Conservation (phyloP, 2,113 vertebrate species). For the Strix aluco region DNA sequence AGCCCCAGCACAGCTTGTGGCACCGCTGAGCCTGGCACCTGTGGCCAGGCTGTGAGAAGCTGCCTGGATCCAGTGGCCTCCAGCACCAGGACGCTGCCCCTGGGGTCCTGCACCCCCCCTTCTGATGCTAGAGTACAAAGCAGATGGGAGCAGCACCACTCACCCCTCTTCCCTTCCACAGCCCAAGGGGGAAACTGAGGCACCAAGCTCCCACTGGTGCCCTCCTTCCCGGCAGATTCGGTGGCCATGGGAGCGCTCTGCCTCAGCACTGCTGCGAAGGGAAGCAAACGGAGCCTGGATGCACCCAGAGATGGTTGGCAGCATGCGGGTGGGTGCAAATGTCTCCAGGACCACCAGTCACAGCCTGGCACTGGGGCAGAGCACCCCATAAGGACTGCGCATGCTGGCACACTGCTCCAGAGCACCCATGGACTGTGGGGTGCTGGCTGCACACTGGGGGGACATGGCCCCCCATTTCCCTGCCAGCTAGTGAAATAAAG, state of each 20-base stretch:
- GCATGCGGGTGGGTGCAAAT: fast-evolving
- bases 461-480: not conserved
- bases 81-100: not conserved
- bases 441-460: not conserved
- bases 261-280: fast-evolving
- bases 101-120: not conserved
- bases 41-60: not conserved
- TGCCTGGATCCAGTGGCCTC: not conserved
- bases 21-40: fast-evolving
- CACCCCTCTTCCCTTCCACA: too few species aligned
- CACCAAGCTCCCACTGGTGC: not conserved
- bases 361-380: not conserved
- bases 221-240: not conserved
- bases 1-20: not conserved
- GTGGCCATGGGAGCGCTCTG: fast-evolving
- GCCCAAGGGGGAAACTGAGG: not conserved
- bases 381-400: not conserved
- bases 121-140: not conserved
- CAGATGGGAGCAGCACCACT: not conserved
- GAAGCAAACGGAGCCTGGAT: not conserved
- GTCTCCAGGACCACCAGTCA: not conserved
- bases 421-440: too few species aligned
- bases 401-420: not conserved
- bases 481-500: not conserved
- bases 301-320: not conserved